A percentile compares a stretch with the other conserved stretches of the same genome.
phyloP scores from a whole-genome alignment of 2,797 vertebrate species.

The Leucoraja ocellata region DNA sequence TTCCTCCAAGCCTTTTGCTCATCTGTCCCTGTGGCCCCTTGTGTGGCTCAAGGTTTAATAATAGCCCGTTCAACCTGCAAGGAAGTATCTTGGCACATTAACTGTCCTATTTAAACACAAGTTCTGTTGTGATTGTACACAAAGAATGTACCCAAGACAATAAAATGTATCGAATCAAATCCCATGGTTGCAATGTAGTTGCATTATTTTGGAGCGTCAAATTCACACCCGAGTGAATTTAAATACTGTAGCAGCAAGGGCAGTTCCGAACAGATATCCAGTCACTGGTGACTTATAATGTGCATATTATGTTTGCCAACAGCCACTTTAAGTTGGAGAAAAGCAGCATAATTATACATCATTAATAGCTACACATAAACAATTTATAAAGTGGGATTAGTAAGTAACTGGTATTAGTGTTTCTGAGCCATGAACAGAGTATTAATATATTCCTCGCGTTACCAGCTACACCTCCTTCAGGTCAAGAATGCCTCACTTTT shows the following conservation, averaged over 20 bases:
- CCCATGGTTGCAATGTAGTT: not conserved
- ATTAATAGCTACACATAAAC: constrained; percentile 3
- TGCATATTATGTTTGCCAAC: constrained; percentile 3
- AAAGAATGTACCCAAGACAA: not conserved
- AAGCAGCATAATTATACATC: not conserved
- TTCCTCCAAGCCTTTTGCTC: not conserved
- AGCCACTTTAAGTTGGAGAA: not conserved
- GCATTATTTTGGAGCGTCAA: no score
- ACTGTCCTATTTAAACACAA: not conserved
- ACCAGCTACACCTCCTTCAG: not conserved
- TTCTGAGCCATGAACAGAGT: not conserved
- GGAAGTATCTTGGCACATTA: not conserved
- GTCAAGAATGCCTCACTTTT: not conserved
- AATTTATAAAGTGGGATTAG: not conserved
- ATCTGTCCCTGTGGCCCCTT: not conserved
- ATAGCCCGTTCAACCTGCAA: not conserved
- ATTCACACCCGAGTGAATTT: not conserved
- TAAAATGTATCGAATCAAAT: not conserved
- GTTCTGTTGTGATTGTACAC: not conserved
- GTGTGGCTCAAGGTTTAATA: not conserved
- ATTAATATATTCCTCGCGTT: not conserved
- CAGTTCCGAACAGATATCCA: not conserved
- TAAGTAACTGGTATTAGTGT: not conserved
- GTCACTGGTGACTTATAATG: not conserved
- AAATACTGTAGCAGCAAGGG: not conserved